Base-by-base conservation (phyloP, 2,113 vertebrate genomes). In the Fukomys damarensis region DNA sequence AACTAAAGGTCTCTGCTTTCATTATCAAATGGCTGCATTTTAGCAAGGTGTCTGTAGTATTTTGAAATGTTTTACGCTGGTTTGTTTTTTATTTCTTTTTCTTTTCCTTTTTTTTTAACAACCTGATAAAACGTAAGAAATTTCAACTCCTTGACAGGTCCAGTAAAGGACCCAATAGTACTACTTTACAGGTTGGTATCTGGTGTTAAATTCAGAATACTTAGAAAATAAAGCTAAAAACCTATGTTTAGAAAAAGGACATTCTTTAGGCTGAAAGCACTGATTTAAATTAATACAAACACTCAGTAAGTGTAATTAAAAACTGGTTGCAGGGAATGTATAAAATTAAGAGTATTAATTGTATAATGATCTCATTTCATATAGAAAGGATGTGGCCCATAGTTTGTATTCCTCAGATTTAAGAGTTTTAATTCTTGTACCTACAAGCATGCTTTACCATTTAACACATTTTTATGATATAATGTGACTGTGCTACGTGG, bases 81-180 rank as follows among this genome's bases (percentile, higher is more conserved):
- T 98, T 96, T 95, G n/a, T 52, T 16, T 49, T 49, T 49, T 49
- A 49, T 49, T 49, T 49, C 46, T 49, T 49, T 49, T 49, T 49
- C 49, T 59, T 56, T 56, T n/a, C n/a, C n/a, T n/a, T 12, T 56
- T 56, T 56, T 56, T 56, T 56, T 56, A 96, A 94, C 94, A 98
- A 97, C 17, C 59, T 87, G 95, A 91, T 96, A 87, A 97, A 96
- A 70, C 89, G 90, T 79, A 94, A 93, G 96, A 96, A 98, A 89
- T 95, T 84, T 95, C 95, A 96, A 91, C 90, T 98, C 97, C 97
- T 97, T 68, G 66, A 97, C 54, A 97, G 82, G 97, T 89, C 82
- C 85, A 96, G 46, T 88, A 97, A 56, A 96, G 89, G 70, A 86
- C 59, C 91, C 49, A 58, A 86, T n/a, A 54, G 32, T 52, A 79